Conservation (phyloP, 2,113 vertebrate genomes). For the Melanerpes aurifrons region DNA sequence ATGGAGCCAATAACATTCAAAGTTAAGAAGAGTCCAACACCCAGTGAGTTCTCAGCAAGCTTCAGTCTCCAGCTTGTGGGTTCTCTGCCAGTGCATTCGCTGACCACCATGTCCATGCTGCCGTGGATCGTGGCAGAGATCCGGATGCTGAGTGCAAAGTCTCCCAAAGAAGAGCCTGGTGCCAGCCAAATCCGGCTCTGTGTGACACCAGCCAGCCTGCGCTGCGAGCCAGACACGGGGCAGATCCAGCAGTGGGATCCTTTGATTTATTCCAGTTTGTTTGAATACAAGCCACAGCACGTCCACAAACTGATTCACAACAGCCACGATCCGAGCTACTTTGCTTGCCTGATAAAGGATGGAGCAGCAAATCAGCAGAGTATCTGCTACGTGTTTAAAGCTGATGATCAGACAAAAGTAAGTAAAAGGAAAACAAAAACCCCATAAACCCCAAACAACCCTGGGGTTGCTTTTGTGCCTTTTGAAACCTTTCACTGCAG, state of each 20-base stretch:
- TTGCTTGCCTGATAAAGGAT: conserved; percentile 88
- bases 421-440: conserved; percentile 30
- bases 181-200: conserved; percentile 75
- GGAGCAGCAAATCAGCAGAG: conserved; percentile 61
- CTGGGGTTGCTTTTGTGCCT: background rate
- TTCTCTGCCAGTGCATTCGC: conserved; percentile 83
- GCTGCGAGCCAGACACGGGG: conserved; percentile 80
- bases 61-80: conserved; percentile 88
- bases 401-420: conserved; percentile 91
- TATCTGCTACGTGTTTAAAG: conserved; percentile 91
- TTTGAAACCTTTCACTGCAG: background rate
- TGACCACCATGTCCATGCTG: conserved; percentile 94
- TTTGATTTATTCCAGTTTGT: conserved; percentile 84
- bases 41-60: conserved; percentile 58
- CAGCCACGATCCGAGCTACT: conserved; percentile 90
- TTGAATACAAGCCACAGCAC: conserved; percentile 87
- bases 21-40: conserved; percentile 53
- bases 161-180: conserved; percentile 32
- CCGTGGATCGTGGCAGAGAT: conserved; percentile 96
- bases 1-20: conserved; percentile 82
- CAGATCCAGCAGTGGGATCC: conserved; percentile 85
- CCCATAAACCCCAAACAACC: background rate
- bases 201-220: conserved; percentile 79
- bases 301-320: conserved; percentile 93
- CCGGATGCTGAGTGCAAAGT: conserved; percentile 65